Evolutionary conservation across 2,797 vertebrate species (phyloP).

Genomic region (Intellagama lesueurii): DNA sequence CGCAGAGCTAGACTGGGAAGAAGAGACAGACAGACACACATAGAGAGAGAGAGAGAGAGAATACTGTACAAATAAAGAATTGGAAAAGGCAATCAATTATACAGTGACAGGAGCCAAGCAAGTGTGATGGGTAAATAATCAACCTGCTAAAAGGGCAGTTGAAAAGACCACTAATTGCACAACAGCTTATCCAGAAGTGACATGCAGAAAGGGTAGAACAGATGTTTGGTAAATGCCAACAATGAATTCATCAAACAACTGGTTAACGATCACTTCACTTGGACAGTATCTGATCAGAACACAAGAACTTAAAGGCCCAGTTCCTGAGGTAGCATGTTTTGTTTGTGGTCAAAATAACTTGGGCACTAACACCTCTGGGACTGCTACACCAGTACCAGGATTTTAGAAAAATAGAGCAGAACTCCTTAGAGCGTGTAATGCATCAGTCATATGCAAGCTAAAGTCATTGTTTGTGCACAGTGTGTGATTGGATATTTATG

Average conservation of each 20-base stretch:
- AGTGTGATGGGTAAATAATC: neutral
- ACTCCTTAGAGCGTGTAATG: constrained; percentile 24
- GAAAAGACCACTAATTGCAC: constrained; percentile 17
- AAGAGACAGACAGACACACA: too few species aligned
- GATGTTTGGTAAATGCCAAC: constrained; percentile 21
- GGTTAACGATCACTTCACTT: neutral
- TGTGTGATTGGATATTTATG: too few species aligned
- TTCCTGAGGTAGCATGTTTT: neutral
- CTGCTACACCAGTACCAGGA: too few species aligned
- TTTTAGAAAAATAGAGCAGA: neutral
- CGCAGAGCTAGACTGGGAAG: constrained; percentile 50
- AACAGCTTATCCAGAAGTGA: constrained; percentile 1
- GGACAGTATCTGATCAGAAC: constrained; percentile 36
- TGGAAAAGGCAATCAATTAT: constrained; percentile 53
- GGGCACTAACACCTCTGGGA: neutral
- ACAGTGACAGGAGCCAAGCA: constrained; percentile 55
- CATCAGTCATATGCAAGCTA: neutral
- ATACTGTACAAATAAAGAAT: constrained; percentile 39
- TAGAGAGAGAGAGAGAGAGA: constrained; percentile 15
- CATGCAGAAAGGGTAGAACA: constrained; percentile 5
- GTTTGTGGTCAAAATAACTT: neutral
- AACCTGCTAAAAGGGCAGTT: constrained; percentile 21
- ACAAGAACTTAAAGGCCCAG: neutral
- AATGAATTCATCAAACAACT: neutral
- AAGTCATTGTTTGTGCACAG: neutral